phyloP scores from a whole-genome alignment of 2,888 invertebrate genomes.

The Eulithis testata region DNA sequence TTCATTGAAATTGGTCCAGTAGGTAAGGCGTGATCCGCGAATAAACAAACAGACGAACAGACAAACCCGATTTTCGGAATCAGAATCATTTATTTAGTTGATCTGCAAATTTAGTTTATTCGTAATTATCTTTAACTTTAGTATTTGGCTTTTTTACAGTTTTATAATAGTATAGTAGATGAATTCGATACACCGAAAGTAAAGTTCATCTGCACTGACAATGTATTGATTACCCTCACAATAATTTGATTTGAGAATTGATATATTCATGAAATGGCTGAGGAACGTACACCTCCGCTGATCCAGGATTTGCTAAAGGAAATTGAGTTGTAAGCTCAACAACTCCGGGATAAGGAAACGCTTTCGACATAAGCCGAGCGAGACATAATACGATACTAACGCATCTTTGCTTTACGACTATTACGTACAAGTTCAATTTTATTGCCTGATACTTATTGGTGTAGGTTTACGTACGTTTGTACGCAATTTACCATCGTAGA shows the following conservation, averaged over 20 bases:
- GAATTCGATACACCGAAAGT: constrained; percentile 12
- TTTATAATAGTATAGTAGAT: not conserved
- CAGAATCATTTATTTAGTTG: too few species aligned
- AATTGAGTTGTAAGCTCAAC: constrained; percentile 74
- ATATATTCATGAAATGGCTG: constrained; percentile 66
- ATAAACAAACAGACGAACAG: too few species aligned
- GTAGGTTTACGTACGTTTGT: not conserved
- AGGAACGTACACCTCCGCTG: constrained; percentile 61
- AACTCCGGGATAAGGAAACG: constrained; percentile 59
- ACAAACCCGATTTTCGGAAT: too few species aligned
- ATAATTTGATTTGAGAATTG: constrained; percentile 42
- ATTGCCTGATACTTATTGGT: constrained; percentile 21
- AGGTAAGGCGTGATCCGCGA: too few species aligned
- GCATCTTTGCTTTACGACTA: constrained; percentile 43
- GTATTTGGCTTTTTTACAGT: not conserved
- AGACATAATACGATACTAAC: constrained; percentile 53
- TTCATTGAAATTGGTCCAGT: too few species aligned
- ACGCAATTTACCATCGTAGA: not conserved
- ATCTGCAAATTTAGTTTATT: too few species aligned
- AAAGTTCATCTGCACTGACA: constrained; percentile 16
- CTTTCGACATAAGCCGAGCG: constrained; percentile 57
- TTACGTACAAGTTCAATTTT: constrained; percentile 39
- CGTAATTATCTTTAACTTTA: too few species aligned
- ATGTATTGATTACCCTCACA: constrained; percentile 39
- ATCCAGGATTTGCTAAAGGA: constrained; percentile 70